These are phyloP conservation scores for Chorisops tibialis DNA, from an alignment of 2,888 invertebrate species.

Conservation along the genomic window DNA sequence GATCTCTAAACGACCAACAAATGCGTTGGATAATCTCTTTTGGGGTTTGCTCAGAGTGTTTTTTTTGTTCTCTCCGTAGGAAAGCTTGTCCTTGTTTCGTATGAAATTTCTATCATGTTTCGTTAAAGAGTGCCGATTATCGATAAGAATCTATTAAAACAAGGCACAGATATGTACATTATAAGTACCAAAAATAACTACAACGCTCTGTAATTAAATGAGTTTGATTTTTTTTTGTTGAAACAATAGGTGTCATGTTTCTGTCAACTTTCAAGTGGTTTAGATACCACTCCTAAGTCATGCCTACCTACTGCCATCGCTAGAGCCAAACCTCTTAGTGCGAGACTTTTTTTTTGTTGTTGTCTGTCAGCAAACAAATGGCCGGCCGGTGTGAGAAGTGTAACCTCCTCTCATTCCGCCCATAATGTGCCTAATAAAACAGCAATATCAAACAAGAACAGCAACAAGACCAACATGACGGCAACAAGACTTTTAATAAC, in stretches of 20 bases:
- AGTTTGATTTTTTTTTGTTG: neutral
- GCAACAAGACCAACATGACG: slow-evolving; percentile 9
- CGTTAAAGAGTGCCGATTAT: slow-evolving; percentile 5
- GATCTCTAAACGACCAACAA: neutral
- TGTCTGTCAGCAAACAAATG: slow-evolving; percentile 14
- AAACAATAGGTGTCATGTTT: slow-evolving; percentile 18
- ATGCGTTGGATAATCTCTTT: slow-evolving; percentile 22
- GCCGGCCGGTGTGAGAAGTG: slow-evolving; percentile 7
- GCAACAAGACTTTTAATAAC: slow-evolving; percentile 14
- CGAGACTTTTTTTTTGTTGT: neutral
- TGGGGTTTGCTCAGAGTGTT: neutral
- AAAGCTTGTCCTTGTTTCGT: too few relatives aligned
- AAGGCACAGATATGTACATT: too few relatives aligned
- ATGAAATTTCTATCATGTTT: neutral
- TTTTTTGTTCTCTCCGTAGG: too few relatives aligned
- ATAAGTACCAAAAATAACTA: neutral
- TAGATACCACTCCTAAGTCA: slow-evolving; percentile 7
- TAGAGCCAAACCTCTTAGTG: slow-evolving; percentile 16
- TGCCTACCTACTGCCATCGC: neutral
- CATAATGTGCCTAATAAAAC: slow-evolving; percentile 12
- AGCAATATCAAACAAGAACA: slow-evolving; percentile 4
- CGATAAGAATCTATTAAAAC: slow-evolving; percentile 16
- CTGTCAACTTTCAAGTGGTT: slow-evolving; percentile 13
- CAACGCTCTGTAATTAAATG: slow-evolving; percentile 13
- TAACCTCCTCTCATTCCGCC: slow-evolving; percentile 16